Conservation (phyloP, 2,888 invertebrate genomes). For the Xestia xanthographa region DNA sequence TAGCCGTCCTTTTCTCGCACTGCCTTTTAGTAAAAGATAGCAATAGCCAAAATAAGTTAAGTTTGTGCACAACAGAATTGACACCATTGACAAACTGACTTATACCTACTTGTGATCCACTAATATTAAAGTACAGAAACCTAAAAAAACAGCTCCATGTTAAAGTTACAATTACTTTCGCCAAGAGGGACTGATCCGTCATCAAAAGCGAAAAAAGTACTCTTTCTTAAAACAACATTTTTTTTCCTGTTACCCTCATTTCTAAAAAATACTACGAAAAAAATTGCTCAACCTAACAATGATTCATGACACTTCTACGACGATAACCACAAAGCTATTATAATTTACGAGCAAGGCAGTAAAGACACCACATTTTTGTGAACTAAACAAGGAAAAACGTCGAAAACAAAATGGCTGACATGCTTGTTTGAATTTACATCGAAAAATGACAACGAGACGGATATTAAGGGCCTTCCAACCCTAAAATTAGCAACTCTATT, state of each 20-base stretch:
- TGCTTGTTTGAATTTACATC: slow-evolving; percentile 52
- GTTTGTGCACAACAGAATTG: no score
- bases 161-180: background rate
- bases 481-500: no score
- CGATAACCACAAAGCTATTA: slow-evolving; percentile 54
- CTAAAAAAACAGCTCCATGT: background rate
- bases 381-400: slow-evolving; percentile 58
- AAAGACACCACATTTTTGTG: slow-evolving; percentile 40
- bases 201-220: slow-evolving; percentile 1
- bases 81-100: background rate
- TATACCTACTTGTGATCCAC: background rate
- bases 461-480: no score
- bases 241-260: slow-evolving; percentile 36
- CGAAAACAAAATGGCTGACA: slow-evolving; percentile 16
- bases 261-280: slow-evolving; percentile 22
- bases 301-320: slow-evolving; percentile 41
- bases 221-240: background rate
- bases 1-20: no score
- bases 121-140: background rate
- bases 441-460: slow-evolving; percentile 32
- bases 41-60: no score
- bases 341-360: slow-evolving; percentile 48
- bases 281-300: slow-evolving; percentile 47
- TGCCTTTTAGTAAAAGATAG: no score
- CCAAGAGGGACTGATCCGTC: background rate